Evolutionary conservation across 2,888 invertebrate genomes (phyloP).

Genomic region (Brenthis ino): DNA sequence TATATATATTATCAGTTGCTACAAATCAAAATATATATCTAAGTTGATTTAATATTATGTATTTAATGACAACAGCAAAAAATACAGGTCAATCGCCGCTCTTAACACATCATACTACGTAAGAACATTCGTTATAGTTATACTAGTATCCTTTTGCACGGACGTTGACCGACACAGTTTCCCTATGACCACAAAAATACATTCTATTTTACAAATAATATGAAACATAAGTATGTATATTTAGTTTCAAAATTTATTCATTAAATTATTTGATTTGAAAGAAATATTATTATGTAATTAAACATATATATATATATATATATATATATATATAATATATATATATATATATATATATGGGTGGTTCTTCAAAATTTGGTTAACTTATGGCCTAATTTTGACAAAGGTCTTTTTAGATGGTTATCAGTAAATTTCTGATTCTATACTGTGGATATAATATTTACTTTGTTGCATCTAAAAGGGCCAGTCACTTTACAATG

Average conservation of each 20-base stretch:
- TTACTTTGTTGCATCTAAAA: too few relatives aligned
- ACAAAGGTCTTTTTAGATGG: too few relatives aligned
- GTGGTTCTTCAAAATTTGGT: too few relatives aligned
- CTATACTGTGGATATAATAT: too few relatives aligned
- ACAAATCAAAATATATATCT: not conserved
- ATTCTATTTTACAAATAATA: not conserved
- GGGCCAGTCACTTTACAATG: too few relatives aligned
- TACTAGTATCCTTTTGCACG: conserved; percentile 28
- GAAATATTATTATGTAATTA: too few relatives aligned
- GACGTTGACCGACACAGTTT: conserved; percentile 40
- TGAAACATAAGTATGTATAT: not conserved
- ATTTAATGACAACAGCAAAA: conserved; percentile 11
- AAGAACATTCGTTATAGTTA: conserved; percentile 21
- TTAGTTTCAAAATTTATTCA: not conserved
- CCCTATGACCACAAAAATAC: conserved; percentile 14
- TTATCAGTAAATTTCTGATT: too few relatives aligned
- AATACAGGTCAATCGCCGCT: conserved; percentile 16
- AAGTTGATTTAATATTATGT: not conserved
- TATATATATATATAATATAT: too few relatives aligned
- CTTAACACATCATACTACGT: conserved; percentile 3
- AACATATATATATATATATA: too few relatives aligned
- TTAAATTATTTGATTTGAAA: too few relatives aligned
- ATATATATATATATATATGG: too few relatives aligned
- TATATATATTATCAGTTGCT: not conserved
- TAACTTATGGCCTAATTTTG: too few relatives aligned